Base-by-base conservation (phyloP, 2,797 vertebrate species). In the Artibeus jamaicensis region DNA sequence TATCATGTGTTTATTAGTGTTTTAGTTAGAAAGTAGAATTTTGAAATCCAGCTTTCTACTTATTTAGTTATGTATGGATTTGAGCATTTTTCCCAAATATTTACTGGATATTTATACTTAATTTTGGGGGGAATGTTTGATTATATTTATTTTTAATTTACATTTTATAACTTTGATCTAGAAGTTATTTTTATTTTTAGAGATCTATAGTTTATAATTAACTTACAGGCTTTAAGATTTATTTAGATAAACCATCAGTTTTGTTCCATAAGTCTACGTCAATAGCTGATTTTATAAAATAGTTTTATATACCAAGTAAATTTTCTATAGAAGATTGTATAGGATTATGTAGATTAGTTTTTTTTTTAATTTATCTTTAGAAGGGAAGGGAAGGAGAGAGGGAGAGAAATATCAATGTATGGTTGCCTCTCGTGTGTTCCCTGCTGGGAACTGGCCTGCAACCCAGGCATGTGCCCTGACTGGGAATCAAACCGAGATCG, bases 121-220 rank as follows among this genome's bases (percentile, higher is more conserved):
- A 34, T 86, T 86, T 86, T 37, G 70, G 42, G 59, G 9, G 71
- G 26, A 91, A 73, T 14, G 55, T 24, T 55, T 78, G 11, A 12
- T 46, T 78, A 71, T 86, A n/a, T 46, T 76, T 89, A 39, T 22
- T 74, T 85, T 12, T 21, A 34, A 34, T 73, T 81, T 42, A 50
- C 26, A 37, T 11, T 76, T 81, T 90, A 50, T 50, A 59, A n/a
- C 6, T 90, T 68, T 59, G 21, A 44, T 19, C 26, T 74, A 22
- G 22, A 93, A 90, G 39, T 93, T 48, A 57, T 76, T 85, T 77
- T 94, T 11, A 34, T 73, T 90, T 95, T 81, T 71, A 68, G n/a
- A 81, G 22, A 22, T 91, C 18, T 9, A 50, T 39, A 34, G 78
- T 92, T 73, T 71, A 48, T 42, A 14, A 71, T 65, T 59, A 22